phyloP scores from a whole-genome alignment of 2,797 vertebrate genomes.

The Melanotaenia maccullochi region DNA sequence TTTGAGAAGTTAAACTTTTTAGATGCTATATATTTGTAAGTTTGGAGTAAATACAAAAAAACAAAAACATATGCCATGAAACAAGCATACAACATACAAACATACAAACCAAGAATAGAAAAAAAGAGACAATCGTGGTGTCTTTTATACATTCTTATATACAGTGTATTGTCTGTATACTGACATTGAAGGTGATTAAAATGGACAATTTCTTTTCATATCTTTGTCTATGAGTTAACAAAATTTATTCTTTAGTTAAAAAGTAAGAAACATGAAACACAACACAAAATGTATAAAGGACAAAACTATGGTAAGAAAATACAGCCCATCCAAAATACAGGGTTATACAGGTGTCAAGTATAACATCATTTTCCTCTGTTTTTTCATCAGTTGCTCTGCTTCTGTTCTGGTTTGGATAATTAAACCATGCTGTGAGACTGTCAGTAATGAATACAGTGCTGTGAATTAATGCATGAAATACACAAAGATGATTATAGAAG shows the following conservation, averaged over 20 bases:
- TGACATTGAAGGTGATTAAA: slow-evolving; percentile 51
- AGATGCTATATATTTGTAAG: slow-evolving; percentile 67
- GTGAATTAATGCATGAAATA: slow-evolving; percentile 62
- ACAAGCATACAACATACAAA: slow-evolving; percentile 58
- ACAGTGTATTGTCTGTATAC: slow-evolving; percentile 62
- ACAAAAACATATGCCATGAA: slow-evolving; percentile 49
- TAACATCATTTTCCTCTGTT: slow-evolving; percentile 33
- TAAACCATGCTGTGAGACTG: slow-evolving; percentile 50
- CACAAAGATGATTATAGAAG: slow-evolving; percentile 66
- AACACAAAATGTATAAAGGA: slow-evolving; percentile 39
- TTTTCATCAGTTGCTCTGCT: slow-evolving; percentile 31
- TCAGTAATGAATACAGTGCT: slow-evolving; percentile 55
- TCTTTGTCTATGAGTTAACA: slow-evolving; percentile 21
- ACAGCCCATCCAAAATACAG: slow-evolving; percentile 28
- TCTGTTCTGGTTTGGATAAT: slow-evolving; percentile 48
- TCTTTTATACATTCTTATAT: slow-evolving; percentile 78
- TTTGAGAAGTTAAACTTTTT: slow-evolving; percentile 35
- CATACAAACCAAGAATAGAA: slow-evolving; percentile 49
- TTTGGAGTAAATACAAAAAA: slow-evolving; percentile 64
- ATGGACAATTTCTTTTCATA: slow-evolving; percentile 17
- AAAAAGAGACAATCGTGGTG: slow-evolving; percentile 45
- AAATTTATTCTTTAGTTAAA: slow-evolving; percentile 34
- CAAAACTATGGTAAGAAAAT: slow-evolving; percentile 45
- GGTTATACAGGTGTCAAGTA: slow-evolving; percentile 32
- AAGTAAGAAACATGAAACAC: slow-evolving; percentile 31